Base-by-base conservation (phyloP, 2,113 vertebrate species). In the Phylloscopus trochilus region DNA sequence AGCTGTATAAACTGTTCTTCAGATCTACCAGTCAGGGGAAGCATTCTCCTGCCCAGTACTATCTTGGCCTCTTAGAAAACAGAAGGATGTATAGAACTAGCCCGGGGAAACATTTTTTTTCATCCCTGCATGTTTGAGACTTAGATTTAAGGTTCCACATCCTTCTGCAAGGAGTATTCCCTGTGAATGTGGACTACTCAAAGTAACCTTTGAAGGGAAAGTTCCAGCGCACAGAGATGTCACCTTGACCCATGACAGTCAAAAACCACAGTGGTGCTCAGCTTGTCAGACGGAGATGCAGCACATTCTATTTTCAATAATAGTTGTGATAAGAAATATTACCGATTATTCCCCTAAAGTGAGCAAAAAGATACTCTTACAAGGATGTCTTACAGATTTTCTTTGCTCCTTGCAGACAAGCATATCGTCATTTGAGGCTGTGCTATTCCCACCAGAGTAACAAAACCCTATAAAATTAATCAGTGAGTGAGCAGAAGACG, bases 381-480 rank as follows among this genome's bases (percentile, higher is more conserved):
- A 82, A 64, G 24, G 18, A 68, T 15, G 10, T 83, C 67, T 76
- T 43, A 68, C 8, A 60, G 75, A 80, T 66, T 59, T 76, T 83
- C 58, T 95, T 59, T 83, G 35, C 73, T 88, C 30, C 83, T 58
- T 92, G 67, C 30, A 85, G n/a, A 69, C 39, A 72, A 90, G 63
- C 43, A 10, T 73, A 63, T 49, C 11, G 43, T 87, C 60, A 72
- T 68, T 35, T 66, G 44, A 74, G 33, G 64, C 67, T 81, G 53
- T 79, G 47, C 76, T 77, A 76, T 87, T 79, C 67, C 67, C 60
- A 59, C 10, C 78, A 81, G 70, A 79, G 21, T 79, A 68, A 83
- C 66, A 83, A 94, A 91, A 82, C 30, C 84, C 66, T 83, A 83
- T 83, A 92, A 92, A 95, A 86, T 87, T 83, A 73, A 81, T 64